Conservation (phyloP, 2,113 vertebrate genomes). For the Pimephales promelas region DNA sequence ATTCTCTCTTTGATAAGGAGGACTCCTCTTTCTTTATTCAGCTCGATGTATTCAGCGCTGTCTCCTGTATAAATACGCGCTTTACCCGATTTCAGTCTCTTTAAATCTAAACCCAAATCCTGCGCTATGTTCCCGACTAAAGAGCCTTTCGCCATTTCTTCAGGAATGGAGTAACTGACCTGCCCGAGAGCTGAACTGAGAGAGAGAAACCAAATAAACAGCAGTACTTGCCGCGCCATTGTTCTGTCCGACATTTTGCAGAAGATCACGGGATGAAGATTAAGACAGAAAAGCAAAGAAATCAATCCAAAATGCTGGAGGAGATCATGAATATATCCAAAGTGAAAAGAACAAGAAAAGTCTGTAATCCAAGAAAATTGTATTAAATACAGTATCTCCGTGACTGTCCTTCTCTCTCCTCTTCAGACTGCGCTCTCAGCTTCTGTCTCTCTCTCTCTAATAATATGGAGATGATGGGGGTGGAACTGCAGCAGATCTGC, state of each 20-base stretch:
- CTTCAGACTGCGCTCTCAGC: neutral
- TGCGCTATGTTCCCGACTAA: slow-evolving; percentile 57
- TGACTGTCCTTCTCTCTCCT: neutral
- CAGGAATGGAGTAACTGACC: slow-evolving; percentile 56
- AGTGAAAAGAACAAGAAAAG: too few relatives aligned
- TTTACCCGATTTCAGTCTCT: slow-evolving; percentile 45
- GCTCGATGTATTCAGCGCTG: slow-evolving; percentile 49
- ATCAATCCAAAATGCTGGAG: neutral
- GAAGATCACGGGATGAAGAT: neutral
- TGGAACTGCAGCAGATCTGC: slow-evolving; percentile 32
- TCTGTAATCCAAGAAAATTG: neutral
- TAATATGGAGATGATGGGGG: slow-evolving; percentile 25
- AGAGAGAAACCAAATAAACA: slow-evolving; percentile 34
- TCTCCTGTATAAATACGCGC: slow-evolving; percentile 52
- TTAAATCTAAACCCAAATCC: slow-evolving; percentile 54
- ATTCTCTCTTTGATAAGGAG: slow-evolving; percentile 56
- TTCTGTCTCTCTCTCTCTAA: slow-evolving; percentile 14
- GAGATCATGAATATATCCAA: neutral
- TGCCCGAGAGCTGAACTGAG: slow-evolving; percentile 32
- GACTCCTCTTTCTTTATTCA: slow-evolving; percentile 54
- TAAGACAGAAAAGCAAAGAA: neutral
- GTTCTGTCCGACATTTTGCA: slow-evolving; percentile 30
- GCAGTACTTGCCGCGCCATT: slow-evolving; percentile 47
- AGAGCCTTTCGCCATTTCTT: slow-evolving; percentile 52
- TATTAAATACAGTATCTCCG: neutral